Conservation (phyloP, 2,113 vertebrate species). For the Dendrocopos noguchii region DNA sequence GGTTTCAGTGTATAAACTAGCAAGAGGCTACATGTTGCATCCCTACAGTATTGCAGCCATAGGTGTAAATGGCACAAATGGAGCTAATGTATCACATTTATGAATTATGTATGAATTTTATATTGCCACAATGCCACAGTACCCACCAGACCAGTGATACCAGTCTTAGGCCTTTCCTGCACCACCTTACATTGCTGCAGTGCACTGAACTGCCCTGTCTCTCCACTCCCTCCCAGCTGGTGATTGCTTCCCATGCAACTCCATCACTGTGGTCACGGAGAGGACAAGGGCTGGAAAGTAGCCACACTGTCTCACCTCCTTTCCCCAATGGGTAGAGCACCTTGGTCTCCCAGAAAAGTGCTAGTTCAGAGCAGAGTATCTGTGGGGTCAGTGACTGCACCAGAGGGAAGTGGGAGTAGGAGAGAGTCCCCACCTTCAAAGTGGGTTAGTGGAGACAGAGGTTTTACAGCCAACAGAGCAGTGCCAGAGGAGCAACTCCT, state of each 20-base stretch:
- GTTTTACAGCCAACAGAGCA: not conserved
- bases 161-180: not conserved
- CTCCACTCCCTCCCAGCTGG: not conserved
- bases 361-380: not conserved
- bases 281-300: not conserved
- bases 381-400: not conserved
- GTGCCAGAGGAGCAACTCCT: not conserved
- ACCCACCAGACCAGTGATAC: not conserved
- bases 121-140: not conserved
- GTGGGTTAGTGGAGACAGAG: not conserved
- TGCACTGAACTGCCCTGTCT: not conserved
- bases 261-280: accelerated
- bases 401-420: not conserved
- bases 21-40: not conserved
- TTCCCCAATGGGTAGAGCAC: accelerated
- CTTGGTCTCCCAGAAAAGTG: not conserved
- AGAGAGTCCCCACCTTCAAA: not conserved
- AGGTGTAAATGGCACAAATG: not conserved
- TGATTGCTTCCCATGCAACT: accelerated
- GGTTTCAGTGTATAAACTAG: not conserved
- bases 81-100: not conserved
- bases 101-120: not conserved
- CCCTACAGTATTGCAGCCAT: not conserved
- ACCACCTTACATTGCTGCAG: not conserved
- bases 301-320: not conserved